These are phyloP conservation scores for Volucella bombylans DNA, from an alignment of 2,888 invertebrate genomes.

Conservation along the genomic window DNA sequence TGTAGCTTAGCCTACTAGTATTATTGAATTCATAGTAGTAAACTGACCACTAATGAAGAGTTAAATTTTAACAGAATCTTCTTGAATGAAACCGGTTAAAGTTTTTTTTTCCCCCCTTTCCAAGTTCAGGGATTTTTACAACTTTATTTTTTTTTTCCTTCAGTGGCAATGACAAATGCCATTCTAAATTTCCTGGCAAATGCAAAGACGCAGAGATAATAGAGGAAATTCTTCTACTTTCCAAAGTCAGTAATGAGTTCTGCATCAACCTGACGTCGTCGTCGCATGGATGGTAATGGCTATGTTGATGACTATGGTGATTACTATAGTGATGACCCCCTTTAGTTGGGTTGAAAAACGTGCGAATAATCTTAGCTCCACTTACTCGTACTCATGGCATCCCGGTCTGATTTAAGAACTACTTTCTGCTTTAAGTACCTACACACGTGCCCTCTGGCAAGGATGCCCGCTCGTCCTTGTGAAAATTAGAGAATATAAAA, in stretches of 20 bases:
- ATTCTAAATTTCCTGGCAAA: conserved; percentile 1
- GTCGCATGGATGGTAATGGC: conserved; percentile 47
- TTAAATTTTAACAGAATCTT: no score
- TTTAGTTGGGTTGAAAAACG: conserved; percentile 34
- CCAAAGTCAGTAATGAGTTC: conserved; percentile 71
- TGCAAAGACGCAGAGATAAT: conserved; percentile 19
- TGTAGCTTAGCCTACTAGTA: no score
- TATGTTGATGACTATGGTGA: conserved; percentile 26
- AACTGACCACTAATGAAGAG: no score
- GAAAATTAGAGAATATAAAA: conserved; percentile 56
- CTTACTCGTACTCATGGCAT: background rate
- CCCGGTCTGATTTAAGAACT: conserved; percentile 43
- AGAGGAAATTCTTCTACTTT: conserved; percentile 65
- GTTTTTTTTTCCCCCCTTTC: no score
- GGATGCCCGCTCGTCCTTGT: conserved; percentile 60
- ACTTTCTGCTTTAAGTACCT: conserved; percentile 46
- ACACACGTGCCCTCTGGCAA: conserved; percentile 32
- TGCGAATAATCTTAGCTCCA: conserved; percentile 18
- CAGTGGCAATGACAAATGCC: background rate
- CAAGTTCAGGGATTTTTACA: no score
- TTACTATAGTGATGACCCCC: background rate
- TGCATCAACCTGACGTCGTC: conserved; percentile 66
- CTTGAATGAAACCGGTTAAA: no score
- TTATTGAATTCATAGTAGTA: no score
- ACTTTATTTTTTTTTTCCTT: no score